Base-by-base conservation (phyloP, 2,113 vertebrate genomes). In the Cathartes aura region DNA sequence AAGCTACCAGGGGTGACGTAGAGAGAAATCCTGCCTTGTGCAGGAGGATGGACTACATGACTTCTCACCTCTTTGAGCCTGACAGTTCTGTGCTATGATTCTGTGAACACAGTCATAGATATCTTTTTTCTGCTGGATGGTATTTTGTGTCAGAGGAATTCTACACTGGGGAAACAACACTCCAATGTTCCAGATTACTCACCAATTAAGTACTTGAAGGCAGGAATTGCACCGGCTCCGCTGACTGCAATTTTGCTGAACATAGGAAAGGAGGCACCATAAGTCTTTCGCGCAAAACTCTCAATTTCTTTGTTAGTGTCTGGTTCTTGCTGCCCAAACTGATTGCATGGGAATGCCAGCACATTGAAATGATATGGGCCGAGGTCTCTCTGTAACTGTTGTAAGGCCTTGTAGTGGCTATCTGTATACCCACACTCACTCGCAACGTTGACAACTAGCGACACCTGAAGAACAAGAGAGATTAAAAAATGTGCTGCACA, bases 311-410 rank as follows among this genome's bases (percentile, higher is more conserved):
- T 99, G 97, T 99, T 99, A 47, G 98, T 99, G 87, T 99, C 99
- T 3, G 99, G 99, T 93, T 99, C 99, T 95, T 99, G 99, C 85
- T 99, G 99, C 40, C 99, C 99, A 78, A 99, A 99, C 97, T 99
- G 99, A 97, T 99, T 99, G 98, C 99, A 99, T 22, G 99, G 99
- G 95, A 99, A 99, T 14, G 99, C 99, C 82, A 99, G 98, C 52
- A 99, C 99, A 1, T 99, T 99, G 97, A 99, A 99, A 96, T 99
- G 99, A 58, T 98, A 98, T 0, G 99, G 98, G 16, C 99, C 99
- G 6, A 99, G 98, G 96, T 99, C 99, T 73, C 98, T 97, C 98
- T 99, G 99, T 16, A 99, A 97, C 98, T 99, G 98, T 95, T 99
- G 99, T 43, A 99, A 97, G 45, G 98, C 99, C 73, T 96, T 98